Base-by-base conservation (phyloP, 2,888 invertebrate species). In the Anarsia innoxiella region DNA sequence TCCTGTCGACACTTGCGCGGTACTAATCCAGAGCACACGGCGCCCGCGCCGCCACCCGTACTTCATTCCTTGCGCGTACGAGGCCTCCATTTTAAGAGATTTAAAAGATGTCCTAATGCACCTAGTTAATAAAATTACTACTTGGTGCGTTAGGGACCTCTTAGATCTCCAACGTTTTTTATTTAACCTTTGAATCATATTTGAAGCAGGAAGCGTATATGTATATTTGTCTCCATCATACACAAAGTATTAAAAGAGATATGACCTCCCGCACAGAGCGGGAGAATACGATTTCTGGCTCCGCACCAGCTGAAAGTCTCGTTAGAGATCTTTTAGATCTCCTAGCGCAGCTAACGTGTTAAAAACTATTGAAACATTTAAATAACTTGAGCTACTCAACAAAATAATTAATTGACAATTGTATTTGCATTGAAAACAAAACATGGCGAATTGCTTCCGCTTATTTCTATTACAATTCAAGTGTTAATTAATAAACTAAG, bases 221-320 rank as follows among this genome's bases (percentile, higher is more conserved):
- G 8, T 19, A 32, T 12, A 13, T 13, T 13, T 13, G 29, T 13
- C 12, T 2, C 9, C n/a, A 11, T 14, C 12, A 29, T 14, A 29
- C 29, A 14, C 8, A 19, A 19, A 19, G 8, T 5, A 19, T 8
- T 19, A 5, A 5, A 19, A 3, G 8, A 19, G 19, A 5, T 19
- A 19, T 3, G 8, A 8, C 4, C 19, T 19, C 19, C 3, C 19
- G 19, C 19, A 19, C 3, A 8, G 19, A 19, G 19, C 8, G 19
- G 8, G 19, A 19, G 19, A 8, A 19, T 8, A 19, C 19, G 19
- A 29, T 29, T 29, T 14, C 13, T 2, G 12, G 12, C 29, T 13
- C 12, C 29, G 14, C 29, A 29, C 29, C 12, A 29, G 3, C 12
- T n/a, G 14, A 29, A 29, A 29, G 29, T 29, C 29, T 14, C 13